Percentiles rank a stretch among this genome's conserved stretches.
Evolutionary conservation across 2,113 vertebrate species (phyloP).

Genomic region (Cervus canadensis): DNA sequence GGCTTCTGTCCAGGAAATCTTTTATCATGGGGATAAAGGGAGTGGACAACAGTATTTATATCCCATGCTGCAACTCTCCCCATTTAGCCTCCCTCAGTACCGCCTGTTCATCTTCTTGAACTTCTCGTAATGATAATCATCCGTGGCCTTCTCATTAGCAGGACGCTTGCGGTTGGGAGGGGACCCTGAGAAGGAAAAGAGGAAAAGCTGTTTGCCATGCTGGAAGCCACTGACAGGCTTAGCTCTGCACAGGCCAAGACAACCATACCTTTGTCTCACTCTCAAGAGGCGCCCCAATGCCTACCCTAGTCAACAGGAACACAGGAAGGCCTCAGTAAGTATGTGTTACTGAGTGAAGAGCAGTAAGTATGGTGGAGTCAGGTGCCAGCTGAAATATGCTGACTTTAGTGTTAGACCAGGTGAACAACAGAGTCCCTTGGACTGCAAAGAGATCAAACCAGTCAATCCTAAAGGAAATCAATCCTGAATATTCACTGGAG

Average conservation of each 20-base stretch:
- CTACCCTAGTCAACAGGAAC: background rate
- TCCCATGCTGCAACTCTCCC: background rate
- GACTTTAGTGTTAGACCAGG: background rate
- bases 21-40: rapidly evolving
- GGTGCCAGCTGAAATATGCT: background rate
- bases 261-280: background rate
- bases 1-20: background rate
- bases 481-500: background rate
- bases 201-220: background rate
- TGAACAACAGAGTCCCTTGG: background rate
- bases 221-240: rapidly evolving
- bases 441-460: background rate
- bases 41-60: background rate
- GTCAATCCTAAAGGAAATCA: background rate
- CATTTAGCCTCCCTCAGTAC: slow-evolving; percentile 80
- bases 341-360: background rate
- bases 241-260: background rate
- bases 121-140: slow-evolving; percentile 99
- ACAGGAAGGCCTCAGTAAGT: rapidly evolving
- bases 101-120: slow-evolving; percentile 99
- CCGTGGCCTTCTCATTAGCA: slow-evolving; percentile 96
- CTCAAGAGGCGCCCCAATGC: background rate
- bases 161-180: slow-evolving; percentile 95
- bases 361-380: background rate
- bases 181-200: slow-evolving; percentile 75